A percentile compares a stretch with the other conserved stretches of the same genome.
Conservation (phyloP, 2,797 vertebrate species). For the Columba guinea region DNA sequence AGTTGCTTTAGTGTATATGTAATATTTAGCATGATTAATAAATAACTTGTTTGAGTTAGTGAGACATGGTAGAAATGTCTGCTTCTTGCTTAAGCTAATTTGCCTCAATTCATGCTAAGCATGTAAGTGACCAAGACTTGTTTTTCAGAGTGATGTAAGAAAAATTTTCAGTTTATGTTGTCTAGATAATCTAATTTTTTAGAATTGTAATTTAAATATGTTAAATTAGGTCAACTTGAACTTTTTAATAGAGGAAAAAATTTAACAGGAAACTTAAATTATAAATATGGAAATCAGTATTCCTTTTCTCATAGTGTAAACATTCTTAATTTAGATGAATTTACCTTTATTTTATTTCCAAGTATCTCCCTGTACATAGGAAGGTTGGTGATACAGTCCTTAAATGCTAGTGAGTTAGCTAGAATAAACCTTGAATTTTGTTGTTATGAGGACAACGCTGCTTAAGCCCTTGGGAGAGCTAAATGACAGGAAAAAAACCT, state of each 20-base stretch:
- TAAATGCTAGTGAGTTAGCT: not conserved
- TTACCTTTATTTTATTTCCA: not conserved
- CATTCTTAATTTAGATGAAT: not conserved
- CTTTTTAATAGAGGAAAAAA: not conserved
- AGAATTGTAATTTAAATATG: not conserved
- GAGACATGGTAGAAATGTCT: not conserved
- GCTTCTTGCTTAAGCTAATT: not conserved
- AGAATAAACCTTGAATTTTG: not conserved
- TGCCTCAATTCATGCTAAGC: not conserved
- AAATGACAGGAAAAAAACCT: not conserved
- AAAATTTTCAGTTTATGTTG: not conserved
- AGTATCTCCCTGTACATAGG: not conserved
- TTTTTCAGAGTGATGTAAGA: not conserved
- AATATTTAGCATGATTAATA: not conserved
- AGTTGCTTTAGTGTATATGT: not conserved
- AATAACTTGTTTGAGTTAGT: not conserved
- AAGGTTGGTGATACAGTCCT: not conserved
- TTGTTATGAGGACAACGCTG: not conserved
- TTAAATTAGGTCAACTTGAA: not conserved
- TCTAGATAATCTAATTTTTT: not conserved
- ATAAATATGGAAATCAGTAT: not conserved
- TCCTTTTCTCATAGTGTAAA: not conserved
- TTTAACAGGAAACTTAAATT: not conserved
- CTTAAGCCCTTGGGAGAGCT: not conserved
- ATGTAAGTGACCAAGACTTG: not conserved